phyloP scores from a whole-genome alignment of 2,888 invertebrate genomes.

The Zygothrica quintamaculata region DNA sequence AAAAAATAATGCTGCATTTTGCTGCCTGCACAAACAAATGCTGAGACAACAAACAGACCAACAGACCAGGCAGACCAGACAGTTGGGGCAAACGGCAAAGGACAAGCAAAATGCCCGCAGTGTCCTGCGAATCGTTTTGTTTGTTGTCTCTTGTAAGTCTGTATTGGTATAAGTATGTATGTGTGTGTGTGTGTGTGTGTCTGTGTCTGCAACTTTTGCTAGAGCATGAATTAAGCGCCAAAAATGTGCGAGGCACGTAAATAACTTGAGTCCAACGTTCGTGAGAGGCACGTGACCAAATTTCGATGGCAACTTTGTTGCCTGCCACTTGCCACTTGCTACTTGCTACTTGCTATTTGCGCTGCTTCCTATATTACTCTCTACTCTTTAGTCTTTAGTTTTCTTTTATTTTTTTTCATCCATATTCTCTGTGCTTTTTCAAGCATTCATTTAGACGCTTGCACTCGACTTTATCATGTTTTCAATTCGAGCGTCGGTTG shows the following conservation, averaged over 20 bases:
- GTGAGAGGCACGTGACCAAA: constrained; percentile 70
- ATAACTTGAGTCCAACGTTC: constrained; percentile 60
- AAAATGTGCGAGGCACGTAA: constrained; percentile 76
- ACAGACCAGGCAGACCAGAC: constrained; percentile 2
- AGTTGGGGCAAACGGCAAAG: constrained; percentile 1
- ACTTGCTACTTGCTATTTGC: constrained; percentile 2
- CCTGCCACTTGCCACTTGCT: constrained; percentile 7
- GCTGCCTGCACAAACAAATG: constrained; percentile 59
- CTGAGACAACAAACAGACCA: constrained; percentile 54
- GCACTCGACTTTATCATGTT: constrained; percentile 68
- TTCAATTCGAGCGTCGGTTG: constrained; percentile 59
- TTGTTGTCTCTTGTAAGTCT: constrained; percentile 20
- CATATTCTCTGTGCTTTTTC: not conserved
- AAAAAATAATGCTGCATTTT: constrained; percentile 57
- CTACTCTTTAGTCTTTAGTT: too few species aligned
- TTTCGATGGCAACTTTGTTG: constrained; percentile 70
- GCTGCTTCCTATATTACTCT: constrained; percentile 7
- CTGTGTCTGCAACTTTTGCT: constrained; percentile 48
- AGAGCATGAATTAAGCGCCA: constrained; percentile 65
- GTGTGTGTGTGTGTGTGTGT: constrained; percentile 32
- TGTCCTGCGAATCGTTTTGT: constrained; percentile 25
- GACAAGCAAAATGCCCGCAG: constrained; percentile 45
- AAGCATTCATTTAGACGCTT: constrained; percentile 37
- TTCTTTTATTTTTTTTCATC: constrained; percentile 7
- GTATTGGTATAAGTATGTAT: too few species aligned